Evolutionary conservation across 1,140 invertebrate genomes (phyloP), one percentile per base, ranked within the genome.

Genomic region (Archivesica marissinica): DNA sequence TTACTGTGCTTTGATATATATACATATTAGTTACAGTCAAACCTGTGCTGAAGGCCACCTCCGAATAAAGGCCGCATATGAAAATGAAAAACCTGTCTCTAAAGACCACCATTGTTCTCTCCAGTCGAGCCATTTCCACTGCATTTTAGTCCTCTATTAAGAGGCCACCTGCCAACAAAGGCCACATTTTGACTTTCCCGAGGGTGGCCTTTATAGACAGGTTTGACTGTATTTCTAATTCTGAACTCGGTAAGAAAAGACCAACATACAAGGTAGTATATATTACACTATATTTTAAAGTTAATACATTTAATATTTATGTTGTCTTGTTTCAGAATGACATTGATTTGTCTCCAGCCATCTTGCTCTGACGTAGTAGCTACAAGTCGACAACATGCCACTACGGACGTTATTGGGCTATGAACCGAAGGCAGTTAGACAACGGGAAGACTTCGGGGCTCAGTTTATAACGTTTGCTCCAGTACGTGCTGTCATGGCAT

Each of bases 401-500:
- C 28, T 85, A 15, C 33, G 82, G 28, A 66, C 74, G 15, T 41
- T 85, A 52, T 61, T 85, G 25, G 82, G 82, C 25, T 85, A 77
- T 64, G 74, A 85, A 13, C 82, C 82, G 56, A 61, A 28, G 25
- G 23, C 41, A 11, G 33, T 52, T 33, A 66, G 47, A 15, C 23
- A 15, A 3, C 15, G 33, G 11, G 56, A 61, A 35, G 38, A 78
- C 47, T 77, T 54, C 75, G 74, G 82, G 6, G 52, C 74, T n/a
- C 54, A 44, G 0, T 83, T 75, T 54, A 38, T 85, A 9, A 33
- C 82, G n/a, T 61, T 64, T 20, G 47, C 38, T 23, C 74, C 56
- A 25, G 39, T 33, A 15, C 64, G 50, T 23, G 35, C 15, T 15
- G 61, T 66, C 20, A 82, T 88, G 83, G 76, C 83, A 38, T 70